Evolutionary conservation across 2,797 vertebrate genomes (phyloP).

Genomic region (Sebastes umbrosus): DNA sequence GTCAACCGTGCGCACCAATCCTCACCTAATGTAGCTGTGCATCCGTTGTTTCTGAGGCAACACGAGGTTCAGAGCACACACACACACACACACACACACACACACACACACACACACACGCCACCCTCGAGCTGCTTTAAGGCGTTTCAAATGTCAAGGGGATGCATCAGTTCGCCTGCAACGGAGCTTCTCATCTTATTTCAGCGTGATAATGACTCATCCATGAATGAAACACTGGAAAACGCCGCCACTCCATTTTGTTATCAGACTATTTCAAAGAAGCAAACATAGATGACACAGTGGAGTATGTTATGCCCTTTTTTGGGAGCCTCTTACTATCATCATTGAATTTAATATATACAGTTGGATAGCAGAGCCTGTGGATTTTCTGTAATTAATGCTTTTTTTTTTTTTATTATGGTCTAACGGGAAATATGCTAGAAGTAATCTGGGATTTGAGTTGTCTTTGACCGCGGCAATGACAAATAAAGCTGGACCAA

Average conservation of each 20-base stretch:
- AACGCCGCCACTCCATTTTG: constrained; percentile 45
- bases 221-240: constrained; percentile 48
- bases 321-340: not conserved
- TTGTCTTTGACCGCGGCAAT: constrained; percentile 64
- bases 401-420: constrained; percentile 14
- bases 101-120: constrained; percentile 34
- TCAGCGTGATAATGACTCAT: constrained; percentile 59
- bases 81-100: constrained; percentile 29
- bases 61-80: constrained; percentile 32
- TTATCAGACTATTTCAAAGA: constrained; percentile 40
- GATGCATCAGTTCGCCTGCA: constrained; percentile 65
- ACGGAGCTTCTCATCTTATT: constrained; percentile 56
- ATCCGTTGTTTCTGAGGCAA: constrained; percentile 31
- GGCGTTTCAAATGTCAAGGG: constrained; percentile 75
- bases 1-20: constrained; percentile 13
- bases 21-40: constrained; percentile 38
- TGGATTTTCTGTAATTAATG: constrained; percentile 38
- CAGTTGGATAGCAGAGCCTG: not conserved
- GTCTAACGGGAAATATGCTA: constrained; percentile 39
- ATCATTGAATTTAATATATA: constrained; percentile 8
- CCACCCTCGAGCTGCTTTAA: constrained; percentile 53
- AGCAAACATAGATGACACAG: constrained; percentile 21
- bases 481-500: constrained; percentile 61
- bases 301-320: not conserved
- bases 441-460: constrained; percentile 57